Evolutionary conservation across 23 tunicate species (phyloP).

Genomic region (Trididemnum miniatum): DNA sequence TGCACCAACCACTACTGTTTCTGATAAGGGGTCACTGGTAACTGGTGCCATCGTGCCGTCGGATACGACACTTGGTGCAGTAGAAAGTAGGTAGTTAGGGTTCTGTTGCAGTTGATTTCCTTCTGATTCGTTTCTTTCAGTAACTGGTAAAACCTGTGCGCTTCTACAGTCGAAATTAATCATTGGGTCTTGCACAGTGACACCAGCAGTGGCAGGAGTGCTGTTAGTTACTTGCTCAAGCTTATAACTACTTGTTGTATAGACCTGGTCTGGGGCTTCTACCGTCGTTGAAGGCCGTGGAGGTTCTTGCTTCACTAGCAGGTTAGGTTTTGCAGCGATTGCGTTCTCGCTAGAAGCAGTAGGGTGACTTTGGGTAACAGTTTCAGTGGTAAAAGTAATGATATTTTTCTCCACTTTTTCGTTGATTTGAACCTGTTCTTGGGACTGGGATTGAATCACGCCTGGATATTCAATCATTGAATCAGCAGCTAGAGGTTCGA

Average conservation of each 20-base stretch:
- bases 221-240: background rate
- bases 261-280: background rate
- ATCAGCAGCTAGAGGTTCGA: constrained; percentile 66
- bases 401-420: background rate
- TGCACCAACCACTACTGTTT: background rate
- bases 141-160: background rate
- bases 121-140: background rate
- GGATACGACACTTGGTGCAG: background rate
- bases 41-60: background rate
- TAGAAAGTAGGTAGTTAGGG: background rate
- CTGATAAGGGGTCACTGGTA: background rate
- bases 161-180: background rate
- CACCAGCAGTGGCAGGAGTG: background rate
- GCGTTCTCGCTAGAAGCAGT: constrained; percentile 4
- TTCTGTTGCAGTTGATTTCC: background rate
- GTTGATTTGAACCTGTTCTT: background rate
- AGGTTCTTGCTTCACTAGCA: background rate
- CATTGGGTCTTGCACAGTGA: background rate
- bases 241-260: background rate
- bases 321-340: background rate
- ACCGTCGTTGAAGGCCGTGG: background rate
- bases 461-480: constrained; percentile 1
- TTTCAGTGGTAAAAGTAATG: background rate
- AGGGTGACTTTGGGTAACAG: background rate
- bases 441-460: background rate